Evolutionary conservation across 2,113 vertebrate species (phyloP).

Genomic region (Camelus bactrianus): DNA sequence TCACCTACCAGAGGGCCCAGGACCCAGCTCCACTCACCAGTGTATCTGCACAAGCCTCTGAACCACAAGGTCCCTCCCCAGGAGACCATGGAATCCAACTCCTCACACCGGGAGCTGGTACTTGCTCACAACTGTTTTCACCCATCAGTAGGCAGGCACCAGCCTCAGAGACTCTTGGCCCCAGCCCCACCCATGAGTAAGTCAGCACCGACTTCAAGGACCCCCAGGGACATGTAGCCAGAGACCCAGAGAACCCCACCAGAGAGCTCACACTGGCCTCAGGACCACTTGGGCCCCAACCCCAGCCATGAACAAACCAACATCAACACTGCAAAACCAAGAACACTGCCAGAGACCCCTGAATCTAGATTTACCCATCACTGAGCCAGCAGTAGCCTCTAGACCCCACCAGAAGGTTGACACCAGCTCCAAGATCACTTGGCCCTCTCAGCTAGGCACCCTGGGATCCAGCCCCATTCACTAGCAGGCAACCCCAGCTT

Average conservation of each 20-base stretch:
- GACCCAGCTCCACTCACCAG: neutral
- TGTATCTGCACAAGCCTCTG: accelerated
- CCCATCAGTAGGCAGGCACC: neutral
- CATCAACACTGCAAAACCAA: neutral
- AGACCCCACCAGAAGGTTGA: neutral
- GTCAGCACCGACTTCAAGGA: neutral
- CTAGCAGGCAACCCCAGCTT: neutral
- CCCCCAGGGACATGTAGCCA: neutral
- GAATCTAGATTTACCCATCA: neutral
- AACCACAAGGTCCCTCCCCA: too few species aligned
- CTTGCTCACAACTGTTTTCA: neutral
- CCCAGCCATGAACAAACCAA: neutral
- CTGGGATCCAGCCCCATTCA: neutral
- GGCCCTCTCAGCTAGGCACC: neutral
- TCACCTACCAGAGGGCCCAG: neutral
- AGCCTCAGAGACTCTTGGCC: neutral
- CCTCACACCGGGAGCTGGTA: neutral
- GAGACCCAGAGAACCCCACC: neutral
- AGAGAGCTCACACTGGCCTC: accelerated
- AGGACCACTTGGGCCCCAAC: neutral
- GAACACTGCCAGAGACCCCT: neutral
- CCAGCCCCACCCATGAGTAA: too few species aligned
- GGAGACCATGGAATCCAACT: neutral
- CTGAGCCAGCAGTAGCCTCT: neutral
- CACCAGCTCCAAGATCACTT: neutral